These are phyloP conservation scores for Oreochromis aureus DNA, from an alignment of 2,113 vertebrate genomes.

Conservation along the genomic window DNA sequence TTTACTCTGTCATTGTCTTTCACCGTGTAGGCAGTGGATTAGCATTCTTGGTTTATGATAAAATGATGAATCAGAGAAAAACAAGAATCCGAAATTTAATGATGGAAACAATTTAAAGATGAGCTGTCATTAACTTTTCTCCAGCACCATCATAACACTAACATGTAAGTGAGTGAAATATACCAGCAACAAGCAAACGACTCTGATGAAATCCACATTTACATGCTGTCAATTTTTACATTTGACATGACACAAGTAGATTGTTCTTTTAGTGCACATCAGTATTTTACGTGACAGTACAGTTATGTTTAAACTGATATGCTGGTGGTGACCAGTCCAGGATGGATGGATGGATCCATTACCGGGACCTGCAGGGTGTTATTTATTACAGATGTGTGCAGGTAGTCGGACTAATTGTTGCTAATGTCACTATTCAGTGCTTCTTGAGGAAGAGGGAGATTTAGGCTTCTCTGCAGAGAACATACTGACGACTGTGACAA, in stretches of 20 bases:
- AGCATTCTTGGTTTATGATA: neutral
- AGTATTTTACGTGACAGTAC: neutral
- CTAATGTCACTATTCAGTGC: neutral
- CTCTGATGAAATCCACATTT: neutral
- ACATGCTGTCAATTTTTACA: neutral
- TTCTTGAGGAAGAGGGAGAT: neutral
- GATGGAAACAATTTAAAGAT: neutral
- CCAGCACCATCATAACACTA: fast-evolving
- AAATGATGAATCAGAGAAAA: neutral
- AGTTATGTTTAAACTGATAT: neutral
- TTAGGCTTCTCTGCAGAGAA: neutral
- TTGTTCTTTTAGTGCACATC: neutral
- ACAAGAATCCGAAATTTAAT: neutral
- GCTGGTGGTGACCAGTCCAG: neutral
- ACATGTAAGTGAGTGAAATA: neutral
- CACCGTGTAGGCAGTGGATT: neutral
- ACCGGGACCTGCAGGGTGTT: neutral
- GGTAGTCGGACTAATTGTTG: neutral
- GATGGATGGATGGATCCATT: neutral
- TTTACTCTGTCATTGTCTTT: neutral
- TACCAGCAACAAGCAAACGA: neutral
- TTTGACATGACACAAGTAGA: neutral
- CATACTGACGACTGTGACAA: neutral
- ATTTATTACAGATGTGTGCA: neutral
- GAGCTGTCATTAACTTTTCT: neutral